Evolutionary conservation across 1,140 invertebrate species (phyloP).

Genomic region (Cydia splendana): DNA sequence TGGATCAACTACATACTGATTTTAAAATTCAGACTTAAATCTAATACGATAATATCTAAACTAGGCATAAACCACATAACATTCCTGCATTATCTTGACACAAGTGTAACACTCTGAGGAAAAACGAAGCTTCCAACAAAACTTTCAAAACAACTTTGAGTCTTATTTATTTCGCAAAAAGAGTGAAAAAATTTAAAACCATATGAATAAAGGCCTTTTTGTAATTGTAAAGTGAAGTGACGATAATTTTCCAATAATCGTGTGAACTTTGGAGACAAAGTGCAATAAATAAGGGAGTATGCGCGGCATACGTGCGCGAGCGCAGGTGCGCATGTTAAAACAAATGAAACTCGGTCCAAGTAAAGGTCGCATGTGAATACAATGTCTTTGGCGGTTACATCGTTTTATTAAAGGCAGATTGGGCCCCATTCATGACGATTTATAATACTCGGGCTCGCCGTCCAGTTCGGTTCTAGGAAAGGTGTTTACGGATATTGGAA

Average conservation of each 20-base stretch:
- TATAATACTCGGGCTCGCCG: slow-evolving; percentile 51
- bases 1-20: neutral
- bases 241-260: slow-evolving; percentile 34
- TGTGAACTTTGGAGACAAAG: slow-evolving; percentile 39
- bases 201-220: neutral
- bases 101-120: neutral
- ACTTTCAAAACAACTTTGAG: neutral
- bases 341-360: slow-evolving; percentile 38
- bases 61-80: neutral
- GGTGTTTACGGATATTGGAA: slow-evolving; percentile 35
- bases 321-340: slow-evolving; percentile 24
- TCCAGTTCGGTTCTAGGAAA: slow-evolving; percentile 51
- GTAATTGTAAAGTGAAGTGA: slow-evolving; percentile 17
- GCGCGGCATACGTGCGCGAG: slow-evolving; percentile 24
- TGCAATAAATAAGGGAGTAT: slow-evolving; percentile 46
- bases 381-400: neutral
- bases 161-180: neutral
- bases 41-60: neutral
- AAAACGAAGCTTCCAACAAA: neutral
- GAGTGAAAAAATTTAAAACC: neutral
- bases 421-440: slow-evolving; percentile 61
- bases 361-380: neutral
- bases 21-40: neutral
- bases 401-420: slow-evolving; percentile 21
- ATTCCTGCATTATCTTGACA: slow-evolving; percentile 19